Conservation (phyloP, 2,888 invertebrate genomes). For the Synanthedon tipuliformis region DNA sequence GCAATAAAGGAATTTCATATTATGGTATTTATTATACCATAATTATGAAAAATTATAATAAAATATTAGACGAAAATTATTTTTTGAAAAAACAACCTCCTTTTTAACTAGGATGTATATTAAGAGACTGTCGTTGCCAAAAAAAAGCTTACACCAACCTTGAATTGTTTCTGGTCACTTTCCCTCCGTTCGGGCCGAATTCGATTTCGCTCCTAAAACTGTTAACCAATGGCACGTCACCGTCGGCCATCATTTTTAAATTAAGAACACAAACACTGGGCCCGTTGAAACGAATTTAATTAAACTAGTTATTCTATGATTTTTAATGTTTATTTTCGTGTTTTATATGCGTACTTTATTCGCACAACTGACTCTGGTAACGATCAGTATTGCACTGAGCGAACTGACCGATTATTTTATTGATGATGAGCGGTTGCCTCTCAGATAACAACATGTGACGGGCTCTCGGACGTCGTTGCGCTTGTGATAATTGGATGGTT, state of each 20-base stretch:
- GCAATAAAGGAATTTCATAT: too few relatives aligned
- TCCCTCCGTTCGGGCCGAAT: constrained; percentile 48
- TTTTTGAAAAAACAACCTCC: too few relatives aligned
- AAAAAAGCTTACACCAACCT: constrained; percentile 35
- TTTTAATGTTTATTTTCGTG: not conserved
- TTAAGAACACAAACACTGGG: not conserved
- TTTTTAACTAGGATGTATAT: too few relatives aligned
- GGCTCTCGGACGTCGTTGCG: constrained; percentile 30
- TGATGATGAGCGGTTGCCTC: constrained; percentile 41
- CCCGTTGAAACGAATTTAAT: not conserved
- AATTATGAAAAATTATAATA: too few relatives aligned
- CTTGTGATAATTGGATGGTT: constrained; percentile 55
- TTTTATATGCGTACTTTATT: not conserved
- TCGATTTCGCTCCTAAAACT: constrained; percentile 58
- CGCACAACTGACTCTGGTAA: constrained; percentile 19
- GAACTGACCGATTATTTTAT: constrained; percentile 44
- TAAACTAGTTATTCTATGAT: not conserved
- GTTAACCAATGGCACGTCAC: constrained; percentile 55
- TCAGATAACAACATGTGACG: constrained; percentile 52
- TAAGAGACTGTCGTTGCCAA: too few relatives aligned
- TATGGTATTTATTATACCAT: too few relatives aligned
- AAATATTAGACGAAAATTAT: too few relatives aligned
- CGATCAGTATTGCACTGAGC: constrained; percentile 41
- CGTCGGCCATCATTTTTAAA: constrained; percentile 50
- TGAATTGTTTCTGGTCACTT: constrained; percentile 51